Conservation (phyloP, 2,888 invertebrate species). For the Eupithecia exiguata region DNA sequence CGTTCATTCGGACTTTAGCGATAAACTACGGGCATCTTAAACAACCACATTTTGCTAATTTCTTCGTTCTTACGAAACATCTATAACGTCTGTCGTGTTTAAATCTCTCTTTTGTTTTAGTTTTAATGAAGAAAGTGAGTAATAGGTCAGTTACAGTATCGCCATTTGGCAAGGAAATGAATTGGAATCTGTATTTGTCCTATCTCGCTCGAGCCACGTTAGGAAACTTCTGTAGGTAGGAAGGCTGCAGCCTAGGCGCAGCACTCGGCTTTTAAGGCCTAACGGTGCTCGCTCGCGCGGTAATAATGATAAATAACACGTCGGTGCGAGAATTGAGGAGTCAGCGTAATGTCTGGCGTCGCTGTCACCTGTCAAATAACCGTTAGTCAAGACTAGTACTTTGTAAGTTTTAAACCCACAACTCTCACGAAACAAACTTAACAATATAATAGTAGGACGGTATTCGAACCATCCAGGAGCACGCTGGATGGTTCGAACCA, state of each 20-base stretch:
- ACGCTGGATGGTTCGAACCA: no score
- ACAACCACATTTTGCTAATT: no score
- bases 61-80: no score
- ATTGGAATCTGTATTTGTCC: background rate
- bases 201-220: background rate
- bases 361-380: background rate
- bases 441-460: background rate
- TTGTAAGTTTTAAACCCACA: background rate
- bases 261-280: background rate
- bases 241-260: background rate
- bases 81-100: background rate
- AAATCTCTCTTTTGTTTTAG: background rate
- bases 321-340: background rate
- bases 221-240: slow-evolving; percentile 3
- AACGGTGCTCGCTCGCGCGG: background rate
- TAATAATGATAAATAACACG: background rate
- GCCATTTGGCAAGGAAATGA: background rate
- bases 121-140: background rate
- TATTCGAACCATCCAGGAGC: no score
- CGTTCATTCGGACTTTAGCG: no score
- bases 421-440: background rate
- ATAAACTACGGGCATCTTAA: no score
- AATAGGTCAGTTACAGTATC: background rate
- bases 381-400: background rate
- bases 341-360: background rate